Conservation (phyloP, 2,797 vertebrate species). For the Poecilia wingei region DNA sequence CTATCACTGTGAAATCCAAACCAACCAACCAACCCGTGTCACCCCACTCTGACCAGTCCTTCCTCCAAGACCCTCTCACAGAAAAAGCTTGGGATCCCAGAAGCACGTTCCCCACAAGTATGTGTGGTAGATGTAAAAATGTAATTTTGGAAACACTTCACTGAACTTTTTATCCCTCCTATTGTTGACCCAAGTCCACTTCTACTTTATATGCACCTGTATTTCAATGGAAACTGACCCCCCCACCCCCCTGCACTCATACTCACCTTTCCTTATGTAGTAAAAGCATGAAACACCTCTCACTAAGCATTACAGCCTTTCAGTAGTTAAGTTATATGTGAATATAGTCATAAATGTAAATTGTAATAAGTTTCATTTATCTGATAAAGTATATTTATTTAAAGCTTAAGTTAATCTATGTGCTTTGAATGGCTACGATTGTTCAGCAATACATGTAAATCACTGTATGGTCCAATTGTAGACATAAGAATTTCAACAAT, state of each 20-base stretch:
- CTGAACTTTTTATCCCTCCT: conserved; percentile 10
- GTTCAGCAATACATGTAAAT: conserved; percentile 8
- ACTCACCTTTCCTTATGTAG: conserved; percentile 35
- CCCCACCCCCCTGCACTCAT: conserved; percentile 19
- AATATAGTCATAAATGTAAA: conserved; percentile 30
- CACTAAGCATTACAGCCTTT: conserved; percentile 66
- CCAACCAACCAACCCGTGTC: conserved; percentile 11
- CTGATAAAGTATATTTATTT: conserved; percentile 42
- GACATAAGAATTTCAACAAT: conserved; percentile 7
- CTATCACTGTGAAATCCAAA: conserved; percentile 21
- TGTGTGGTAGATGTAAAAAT: conserved; percentile 22
- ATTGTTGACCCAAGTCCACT: conserved; percentile 30
- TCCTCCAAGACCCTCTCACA: conserved; percentile 14
- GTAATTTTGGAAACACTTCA: conserved; percentile 16
- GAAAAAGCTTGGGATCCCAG: conserved; percentile 20
- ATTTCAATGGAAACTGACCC: conserved; percentile 52
- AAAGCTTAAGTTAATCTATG: conserved; percentile 51
- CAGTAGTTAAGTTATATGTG: conserved; percentile 55
- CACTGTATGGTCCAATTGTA: conserved; percentile 10
- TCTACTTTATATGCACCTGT: conserved; percentile 30
- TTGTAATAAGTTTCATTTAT: conserved; percentile 60
- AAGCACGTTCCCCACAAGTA: conserved; percentile 26
- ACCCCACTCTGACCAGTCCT: conserved; percentile 6
- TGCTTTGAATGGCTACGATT: conserved; percentile 42
- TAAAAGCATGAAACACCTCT: conserved; percentile 66